Conservation (phyloP, 2,888 invertebrate genomes). For the Cataglyphis cursor region DNA sequence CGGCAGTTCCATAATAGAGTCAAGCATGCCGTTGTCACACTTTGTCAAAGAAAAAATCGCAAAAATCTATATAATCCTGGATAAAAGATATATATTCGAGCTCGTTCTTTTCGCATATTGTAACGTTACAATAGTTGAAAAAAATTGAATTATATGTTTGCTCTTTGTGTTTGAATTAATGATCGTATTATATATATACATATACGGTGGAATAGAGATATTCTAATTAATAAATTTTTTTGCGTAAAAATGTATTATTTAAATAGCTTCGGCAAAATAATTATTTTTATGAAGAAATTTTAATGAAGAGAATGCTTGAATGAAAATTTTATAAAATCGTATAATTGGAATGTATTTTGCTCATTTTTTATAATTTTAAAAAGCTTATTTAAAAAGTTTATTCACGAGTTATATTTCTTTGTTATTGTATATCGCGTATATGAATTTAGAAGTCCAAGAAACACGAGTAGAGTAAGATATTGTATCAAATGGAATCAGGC, state of each 20-base stretch:
- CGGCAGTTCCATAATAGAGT: neutral
- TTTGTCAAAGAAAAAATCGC: neutral
- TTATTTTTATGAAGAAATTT: neutral
- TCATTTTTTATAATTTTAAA: neutral
- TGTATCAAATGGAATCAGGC: conserved; percentile 6
- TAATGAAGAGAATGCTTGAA: neutral
- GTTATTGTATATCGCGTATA: neutral
- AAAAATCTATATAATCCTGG: neutral
- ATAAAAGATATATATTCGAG: neutral
- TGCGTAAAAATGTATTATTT: neutral
- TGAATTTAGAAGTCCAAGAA: neutral
- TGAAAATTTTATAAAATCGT: neutral
- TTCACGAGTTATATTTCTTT: neutral
- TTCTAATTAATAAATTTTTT: neutral
- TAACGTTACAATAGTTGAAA: neutral
- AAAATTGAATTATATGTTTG: neutral
- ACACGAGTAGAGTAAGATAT: neutral
- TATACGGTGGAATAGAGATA: neutral
- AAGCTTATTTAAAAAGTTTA: neutral
- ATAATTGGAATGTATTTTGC: neutral
- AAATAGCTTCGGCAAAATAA: neutral
- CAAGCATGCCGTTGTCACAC: neutral
- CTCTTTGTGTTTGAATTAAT: neutral
- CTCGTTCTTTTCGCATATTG: neutral
- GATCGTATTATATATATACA: neutral